These are phyloP conservation scores for Xanthorhoe designata DNA, from an alignment of 2,888 invertebrate genomes.

Conservation along the genomic window DNA sequence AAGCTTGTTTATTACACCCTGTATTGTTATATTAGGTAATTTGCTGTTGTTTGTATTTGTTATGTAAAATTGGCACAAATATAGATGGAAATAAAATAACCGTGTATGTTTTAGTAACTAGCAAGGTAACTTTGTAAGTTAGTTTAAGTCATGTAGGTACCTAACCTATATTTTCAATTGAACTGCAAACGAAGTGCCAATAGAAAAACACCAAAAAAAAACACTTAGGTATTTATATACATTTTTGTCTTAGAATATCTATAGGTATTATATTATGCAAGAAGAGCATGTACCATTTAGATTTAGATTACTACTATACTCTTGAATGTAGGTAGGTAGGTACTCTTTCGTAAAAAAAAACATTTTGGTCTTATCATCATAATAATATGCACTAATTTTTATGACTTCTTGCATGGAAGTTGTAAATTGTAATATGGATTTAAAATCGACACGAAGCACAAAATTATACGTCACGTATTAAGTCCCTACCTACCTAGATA, in stretches of 20 bases:
- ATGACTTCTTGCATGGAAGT: too few species aligned
- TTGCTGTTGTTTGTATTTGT: neutral
- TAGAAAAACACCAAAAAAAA: slow-evolving; percentile 61
- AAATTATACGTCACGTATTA: too few species aligned
- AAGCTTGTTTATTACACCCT: neutral
- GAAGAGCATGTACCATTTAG: too few species aligned
- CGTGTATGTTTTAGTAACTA: neutral
- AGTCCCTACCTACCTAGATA: too few species aligned
- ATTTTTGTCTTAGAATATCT: neutral
- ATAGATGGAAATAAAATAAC: neutral
- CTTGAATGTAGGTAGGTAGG: too few species aligned
- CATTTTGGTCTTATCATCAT: too few species aligned
- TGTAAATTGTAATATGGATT: too few species aligned
- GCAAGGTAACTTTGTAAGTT: neutral
- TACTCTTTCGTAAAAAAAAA: too few species aligned
- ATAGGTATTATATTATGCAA: too few species aligned
- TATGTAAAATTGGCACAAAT: slow-evolving; percentile 8
- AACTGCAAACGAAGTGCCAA: slow-evolving; percentile 71
- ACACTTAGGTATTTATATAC: neutral
- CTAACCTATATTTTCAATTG: slow-evolving; percentile 24
- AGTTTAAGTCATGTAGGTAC: neutral
- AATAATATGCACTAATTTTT: too few species aligned
- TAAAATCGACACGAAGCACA: too few species aligned
- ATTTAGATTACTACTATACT: too few species aligned
- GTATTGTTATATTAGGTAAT: neutral